Evolutionary conservation across 2,888 invertebrate species (phyloP).

Genomic region (Omphaloscelis lunosa): DNA sequence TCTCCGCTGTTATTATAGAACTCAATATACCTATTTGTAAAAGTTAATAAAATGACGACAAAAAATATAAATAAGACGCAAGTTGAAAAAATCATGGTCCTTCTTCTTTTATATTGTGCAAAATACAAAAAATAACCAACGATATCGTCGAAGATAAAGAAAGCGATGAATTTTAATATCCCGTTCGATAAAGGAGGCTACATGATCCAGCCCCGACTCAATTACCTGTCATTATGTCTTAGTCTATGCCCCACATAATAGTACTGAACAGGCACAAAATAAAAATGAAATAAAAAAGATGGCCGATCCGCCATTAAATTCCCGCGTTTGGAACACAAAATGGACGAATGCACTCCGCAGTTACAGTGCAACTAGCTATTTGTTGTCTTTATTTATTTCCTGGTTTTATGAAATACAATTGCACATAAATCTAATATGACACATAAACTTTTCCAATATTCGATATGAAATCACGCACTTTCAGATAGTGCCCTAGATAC

Average conservation of each 20-base stretch:
- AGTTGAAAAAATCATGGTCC: not conserved
- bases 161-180: conserved; percentile 6
- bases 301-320: conserved; percentile 40
- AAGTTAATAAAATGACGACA: too few species aligned
- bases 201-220: conserved; percentile 10
- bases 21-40: too few species aligned
- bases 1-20: not conserved
- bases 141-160: not conserved
- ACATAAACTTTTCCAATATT: not conserved
- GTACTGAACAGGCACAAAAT: conserved; percentile 10
- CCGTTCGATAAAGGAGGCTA: not conserved
- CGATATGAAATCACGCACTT: not conserved
- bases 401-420: conserved; percentile 11
- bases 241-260: conserved; percentile 19
- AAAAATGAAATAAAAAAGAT: conserved; percentile 40
- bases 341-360: conserved; percentile 43
- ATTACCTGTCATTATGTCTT: conserved; percentile 24
- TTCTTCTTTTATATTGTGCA: conserved; percentile 19
- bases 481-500: not conserved
- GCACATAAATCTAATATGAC: not conserved
- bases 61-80: not conserved
- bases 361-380: conserved; percentile 13
- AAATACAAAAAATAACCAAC: conserved; percentile 2
- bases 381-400: conserved; percentile 6
- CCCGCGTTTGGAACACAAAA: conserved; percentile 46